phyloP scores from a whole-genome alignment of 2,797 vertebrate genomes.

The Gymnoscopelus microlampas region DNA sequence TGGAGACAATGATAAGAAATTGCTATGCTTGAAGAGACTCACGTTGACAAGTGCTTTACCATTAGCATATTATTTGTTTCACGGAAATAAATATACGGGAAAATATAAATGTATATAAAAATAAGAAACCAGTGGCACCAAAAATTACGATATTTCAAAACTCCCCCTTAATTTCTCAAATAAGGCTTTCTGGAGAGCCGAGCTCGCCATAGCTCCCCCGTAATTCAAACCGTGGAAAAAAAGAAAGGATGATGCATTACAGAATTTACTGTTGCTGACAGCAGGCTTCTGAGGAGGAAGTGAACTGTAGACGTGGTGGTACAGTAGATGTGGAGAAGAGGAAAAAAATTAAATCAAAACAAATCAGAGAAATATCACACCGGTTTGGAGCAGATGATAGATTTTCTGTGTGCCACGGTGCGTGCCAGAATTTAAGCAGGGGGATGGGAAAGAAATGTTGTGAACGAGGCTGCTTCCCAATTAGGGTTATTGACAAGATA shows the following conservation, averaged over 20 bases:
- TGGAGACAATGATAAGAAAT: no score
- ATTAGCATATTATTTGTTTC: no score
- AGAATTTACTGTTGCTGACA: slow-evolving; percentile 41
- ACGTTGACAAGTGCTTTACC: no score
- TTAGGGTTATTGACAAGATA: slow-evolving; percentile 23
- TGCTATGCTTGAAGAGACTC: no score
- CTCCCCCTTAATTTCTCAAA: no score
- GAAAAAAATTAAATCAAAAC: no score
- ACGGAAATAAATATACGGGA: no score
- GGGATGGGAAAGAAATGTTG: slow-evolving; percentile 3
- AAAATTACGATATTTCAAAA: no score
- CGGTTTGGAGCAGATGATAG: slow-evolving; percentile 24
- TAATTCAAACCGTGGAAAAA: slow-evolving; percentile 7
- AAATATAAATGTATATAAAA: no score
- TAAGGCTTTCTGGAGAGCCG: no score
- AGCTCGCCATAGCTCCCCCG: no score
- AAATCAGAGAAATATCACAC: slow-evolving; percentile 20
- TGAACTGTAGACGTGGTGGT: slow-evolving; percentile 17
- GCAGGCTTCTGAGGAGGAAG: slow-evolving; percentile 32
- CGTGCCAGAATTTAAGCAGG: neutral
- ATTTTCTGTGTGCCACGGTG: slow-evolving; percentile 18
- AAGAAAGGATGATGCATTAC: slow-evolving; percentile 59
- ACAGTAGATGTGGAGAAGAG: slow-evolving; percentile 23
- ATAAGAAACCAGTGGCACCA: no score
- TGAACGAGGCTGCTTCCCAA: neutral